Percentiles rank a stretch among this genome's conserved stretches.
Evolutionary conservation across 2,888 invertebrate genomes (phyloP).

Genomic region (Leptinotarsa rubiginosa): DNA sequence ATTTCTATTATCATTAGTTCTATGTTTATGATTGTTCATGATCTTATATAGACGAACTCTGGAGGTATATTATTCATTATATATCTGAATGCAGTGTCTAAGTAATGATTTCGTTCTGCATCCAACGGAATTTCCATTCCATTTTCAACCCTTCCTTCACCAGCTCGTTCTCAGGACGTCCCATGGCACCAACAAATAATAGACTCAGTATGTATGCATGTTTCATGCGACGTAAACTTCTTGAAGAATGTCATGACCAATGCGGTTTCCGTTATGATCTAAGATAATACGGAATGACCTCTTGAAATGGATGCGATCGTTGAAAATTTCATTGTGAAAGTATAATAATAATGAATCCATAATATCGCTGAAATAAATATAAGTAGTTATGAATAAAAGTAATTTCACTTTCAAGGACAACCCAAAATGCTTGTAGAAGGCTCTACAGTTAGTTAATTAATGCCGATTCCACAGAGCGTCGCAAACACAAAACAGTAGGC

Average conservation of each 20-base stretch:
- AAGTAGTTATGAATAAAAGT: too few species aligned
- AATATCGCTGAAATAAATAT: too few species aligned
- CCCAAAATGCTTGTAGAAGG: too few species aligned
- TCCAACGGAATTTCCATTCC: conserved; percentile 19
- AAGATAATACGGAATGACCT: background rate
- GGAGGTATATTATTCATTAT: background rate
- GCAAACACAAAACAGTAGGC: too few species aligned
- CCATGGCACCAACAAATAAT: conserved; percentile 10
- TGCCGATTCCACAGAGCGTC: too few species aligned
- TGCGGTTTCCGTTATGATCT: background rate
- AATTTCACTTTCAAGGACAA: too few species aligned
- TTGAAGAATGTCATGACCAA: background rate
- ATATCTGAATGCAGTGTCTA: background rate
- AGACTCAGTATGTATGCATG: conserved; percentile 26
- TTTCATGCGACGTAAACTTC: conserved; percentile 12
- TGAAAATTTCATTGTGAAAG: background rate
- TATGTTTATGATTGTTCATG: too few species aligned
- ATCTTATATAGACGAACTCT: too few species aligned
- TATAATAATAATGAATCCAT: background rate
- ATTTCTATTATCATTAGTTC: too few species aligned
- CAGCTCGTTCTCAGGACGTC: conserved; percentile 11
- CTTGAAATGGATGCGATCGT: background rate
- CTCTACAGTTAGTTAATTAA: too few species aligned
- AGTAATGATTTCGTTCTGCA: background rate
- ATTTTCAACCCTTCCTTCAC: conserved; percentile 12